A percentile compares a stretch with the other conserved stretches of the same genome.
These are phyloP conservation scores for Oedothorax gibbosus DNA, from an alignment of 1,140 invertebrate genomes.

Conservation along the genomic window DNA sequence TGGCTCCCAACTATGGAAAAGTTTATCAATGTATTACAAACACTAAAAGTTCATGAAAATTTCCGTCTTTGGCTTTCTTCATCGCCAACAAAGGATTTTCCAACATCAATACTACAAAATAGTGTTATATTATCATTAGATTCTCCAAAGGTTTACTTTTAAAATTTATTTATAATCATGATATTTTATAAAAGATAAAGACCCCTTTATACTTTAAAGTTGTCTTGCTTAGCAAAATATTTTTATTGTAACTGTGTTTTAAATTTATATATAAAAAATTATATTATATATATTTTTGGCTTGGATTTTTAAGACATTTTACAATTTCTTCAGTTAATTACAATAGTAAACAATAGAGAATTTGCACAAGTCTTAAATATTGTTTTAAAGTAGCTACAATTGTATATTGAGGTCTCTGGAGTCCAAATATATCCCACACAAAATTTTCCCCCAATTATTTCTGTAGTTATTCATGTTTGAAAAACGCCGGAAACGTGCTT, in stretches of 20 bases:
- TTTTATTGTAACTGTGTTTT: not conserved
- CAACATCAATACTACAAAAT: constrained; percentile 44
- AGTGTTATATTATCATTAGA: constrained; percentile 42
- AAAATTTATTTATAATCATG: not conserved
- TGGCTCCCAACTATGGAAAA: constrained; percentile 50
- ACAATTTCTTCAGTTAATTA: no score
- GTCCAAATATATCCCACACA: no score
- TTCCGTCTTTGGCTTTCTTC: constrained; percentile 39
- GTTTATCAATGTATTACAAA: constrained; percentile 5
- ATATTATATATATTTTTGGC: no score
- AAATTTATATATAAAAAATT: no score
- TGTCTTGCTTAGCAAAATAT: not conserved
- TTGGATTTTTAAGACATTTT: no score
- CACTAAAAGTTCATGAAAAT: constrained; percentile 44
- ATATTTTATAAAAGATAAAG: not conserved
- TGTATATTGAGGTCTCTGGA: no score
- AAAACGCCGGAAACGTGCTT: no score
- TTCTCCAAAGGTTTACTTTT: constrained; percentile 44
- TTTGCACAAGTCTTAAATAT: no score
- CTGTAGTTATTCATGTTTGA: no score
- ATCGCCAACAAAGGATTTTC: constrained; percentile 2
- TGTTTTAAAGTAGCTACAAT: no score
- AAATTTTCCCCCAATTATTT: no score
- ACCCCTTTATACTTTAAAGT: not conserved
- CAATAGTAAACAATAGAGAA: no score